phyloP scores from a whole-genome alignment of 2,888 invertebrate species.

The Scrobipalpa atriplicella region DNA sequence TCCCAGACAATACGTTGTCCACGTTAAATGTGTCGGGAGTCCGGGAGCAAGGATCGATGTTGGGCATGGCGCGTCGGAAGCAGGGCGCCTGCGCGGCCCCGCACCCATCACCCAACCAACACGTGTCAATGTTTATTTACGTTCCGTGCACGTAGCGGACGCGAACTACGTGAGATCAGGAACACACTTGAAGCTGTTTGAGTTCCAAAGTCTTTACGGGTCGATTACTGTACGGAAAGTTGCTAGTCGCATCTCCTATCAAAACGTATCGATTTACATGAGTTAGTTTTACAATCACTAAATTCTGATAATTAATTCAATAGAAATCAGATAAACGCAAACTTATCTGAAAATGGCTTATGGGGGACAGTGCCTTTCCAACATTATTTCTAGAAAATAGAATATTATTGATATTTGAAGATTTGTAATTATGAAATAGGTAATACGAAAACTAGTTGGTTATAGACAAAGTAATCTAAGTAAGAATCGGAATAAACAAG shows the following conservation, averaged over 20 bases:
- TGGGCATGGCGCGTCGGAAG: constrained; percentile 26
- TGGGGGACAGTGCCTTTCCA: no score
- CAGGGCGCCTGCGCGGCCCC: constrained; percentile 63
- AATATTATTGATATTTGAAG: no score
- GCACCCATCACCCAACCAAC: constrained; percentile 71
- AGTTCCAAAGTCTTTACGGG: background rate
- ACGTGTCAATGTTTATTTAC: constrained; percentile 82
- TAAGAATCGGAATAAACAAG: background rate
- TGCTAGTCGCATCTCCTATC: no score
- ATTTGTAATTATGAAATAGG: no score
- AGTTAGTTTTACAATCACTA: no score
- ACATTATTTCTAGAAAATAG: no score
- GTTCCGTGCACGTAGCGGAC: constrained; percentile 60
- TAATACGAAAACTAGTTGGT: background rate
- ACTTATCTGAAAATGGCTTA: no score
- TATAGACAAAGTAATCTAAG: background rate
- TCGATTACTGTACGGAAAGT: no score
- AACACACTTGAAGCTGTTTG: background rate
- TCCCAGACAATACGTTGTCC: constrained; percentile 28
- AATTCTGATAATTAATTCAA: no score
- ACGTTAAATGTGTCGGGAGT: constrained; percentile 32
- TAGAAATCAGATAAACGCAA: no score
- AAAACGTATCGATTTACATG: no score
- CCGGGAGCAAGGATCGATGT: constrained; percentile 51
- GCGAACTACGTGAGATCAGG: constrained; percentile 16